These are phyloP conservation scores for Lepus oiostolus DNA, from an alignment of 2,797 vertebrate genomes.

Conservation along the genomic window DNA sequence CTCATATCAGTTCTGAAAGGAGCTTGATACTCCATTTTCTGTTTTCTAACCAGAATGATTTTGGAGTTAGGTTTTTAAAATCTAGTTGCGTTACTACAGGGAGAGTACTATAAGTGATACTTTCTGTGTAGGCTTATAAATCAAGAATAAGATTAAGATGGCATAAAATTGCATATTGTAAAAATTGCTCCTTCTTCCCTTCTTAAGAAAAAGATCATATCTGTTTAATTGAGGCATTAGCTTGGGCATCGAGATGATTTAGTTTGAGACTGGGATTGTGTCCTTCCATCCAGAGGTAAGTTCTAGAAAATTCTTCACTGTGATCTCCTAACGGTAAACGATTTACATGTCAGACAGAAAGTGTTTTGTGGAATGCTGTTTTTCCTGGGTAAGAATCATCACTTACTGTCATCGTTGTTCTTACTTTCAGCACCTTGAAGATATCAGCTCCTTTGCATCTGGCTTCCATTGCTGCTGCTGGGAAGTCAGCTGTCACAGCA, in stretches of 20 bases:
- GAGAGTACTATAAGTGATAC: not conserved
- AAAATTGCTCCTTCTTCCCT: not conserved
- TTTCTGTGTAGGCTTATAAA: constrained; percentile 29
- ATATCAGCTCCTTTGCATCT: not conserved
- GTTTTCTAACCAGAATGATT: not conserved
- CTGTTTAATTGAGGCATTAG: not conserved
- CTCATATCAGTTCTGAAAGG: not conserved
- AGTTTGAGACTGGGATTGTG: constrained; percentile 40
- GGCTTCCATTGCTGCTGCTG: not conserved
- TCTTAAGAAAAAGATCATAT: not conserved
- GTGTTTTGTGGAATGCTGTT: not conserved
- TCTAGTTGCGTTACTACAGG: not conserved
- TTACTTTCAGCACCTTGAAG: not conserved
- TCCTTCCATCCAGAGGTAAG: not conserved
- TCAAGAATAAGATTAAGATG: constrained; percentile 26
- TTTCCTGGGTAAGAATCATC: constrained; percentile 18
- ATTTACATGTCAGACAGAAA: constrained; percentile 13
- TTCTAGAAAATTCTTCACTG: not conserved
- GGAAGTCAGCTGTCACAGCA: constrained; percentile 13
- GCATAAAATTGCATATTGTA: not conserved
- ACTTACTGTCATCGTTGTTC: not conserved
- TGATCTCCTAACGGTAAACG: not conserved
- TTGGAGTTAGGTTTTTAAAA: constrained; percentile 26
- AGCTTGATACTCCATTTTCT: not conserved
- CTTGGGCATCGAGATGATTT: not conserved